phyloP scores from a whole-genome alignment of 2,888 invertebrate genomes.

The Ennomos quercinarius region DNA sequence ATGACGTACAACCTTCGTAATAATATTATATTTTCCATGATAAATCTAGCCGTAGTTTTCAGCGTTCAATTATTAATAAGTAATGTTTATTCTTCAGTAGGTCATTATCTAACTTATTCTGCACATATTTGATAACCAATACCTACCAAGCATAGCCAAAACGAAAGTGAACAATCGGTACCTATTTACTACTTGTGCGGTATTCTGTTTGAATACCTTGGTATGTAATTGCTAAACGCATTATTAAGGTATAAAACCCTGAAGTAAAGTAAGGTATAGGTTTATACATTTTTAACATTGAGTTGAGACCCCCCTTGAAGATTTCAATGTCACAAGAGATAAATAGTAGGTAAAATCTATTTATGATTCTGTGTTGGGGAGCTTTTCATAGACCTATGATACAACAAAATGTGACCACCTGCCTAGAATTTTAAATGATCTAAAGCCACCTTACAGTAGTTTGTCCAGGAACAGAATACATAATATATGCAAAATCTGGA shows the following conservation, averaged over 20 bases:
- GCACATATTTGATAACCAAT: background rate
- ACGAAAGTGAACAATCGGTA: too few relatives aligned
- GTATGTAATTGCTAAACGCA: too few relatives aligned
- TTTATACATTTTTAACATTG: background rate
- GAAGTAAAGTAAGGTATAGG: background rate
- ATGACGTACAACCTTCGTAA: constrained; percentile 62
- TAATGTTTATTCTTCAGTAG: background rate
- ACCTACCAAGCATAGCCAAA: too few relatives aligned
- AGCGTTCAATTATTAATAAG: background rate
- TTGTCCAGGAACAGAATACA: too few relatives aligned
- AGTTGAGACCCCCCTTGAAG: constrained; percentile 6
- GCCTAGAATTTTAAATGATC: too few relatives aligned
- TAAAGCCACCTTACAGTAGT: too few relatives aligned
- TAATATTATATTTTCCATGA: constrained; percentile 1
- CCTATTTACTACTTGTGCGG: too few relatives aligned
- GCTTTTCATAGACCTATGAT: too few relatives aligned
- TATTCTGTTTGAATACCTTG: too few relatives aligned
- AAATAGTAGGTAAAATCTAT: constrained; percentile 1
- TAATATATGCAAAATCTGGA: too few relatives aligned
- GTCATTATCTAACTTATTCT: background rate
- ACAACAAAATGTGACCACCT: too few relatives aligned
- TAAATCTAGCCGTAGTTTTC: constrained; percentile 13
- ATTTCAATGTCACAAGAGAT: constrained; percentile 1
- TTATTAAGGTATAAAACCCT: too few relatives aligned
- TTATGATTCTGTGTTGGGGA: constrained; percentile 1